A percentile compares a stretch with the other conserved stretches of the same genome.
Conservation (phyloP, 2,797 vertebrate genomes). For the Vireo griseus region DNA sequence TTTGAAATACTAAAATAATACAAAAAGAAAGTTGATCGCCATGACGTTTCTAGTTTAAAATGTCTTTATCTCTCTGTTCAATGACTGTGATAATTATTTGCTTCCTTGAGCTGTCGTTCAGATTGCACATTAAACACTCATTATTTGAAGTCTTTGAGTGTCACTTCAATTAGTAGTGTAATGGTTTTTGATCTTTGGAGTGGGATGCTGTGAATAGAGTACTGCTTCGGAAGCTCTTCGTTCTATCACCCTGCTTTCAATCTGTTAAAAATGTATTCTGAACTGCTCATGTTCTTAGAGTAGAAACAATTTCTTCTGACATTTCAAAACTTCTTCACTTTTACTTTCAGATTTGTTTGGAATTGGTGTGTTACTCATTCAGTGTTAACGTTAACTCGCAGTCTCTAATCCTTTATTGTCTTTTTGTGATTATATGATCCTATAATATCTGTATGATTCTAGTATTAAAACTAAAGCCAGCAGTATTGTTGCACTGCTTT, state of each 20-base stretch:
- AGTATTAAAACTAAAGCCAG: not conserved
- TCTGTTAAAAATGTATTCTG: not conserved
- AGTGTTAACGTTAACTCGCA: accelerated
- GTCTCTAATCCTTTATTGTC: not conserved
- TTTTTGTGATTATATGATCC: not conserved
- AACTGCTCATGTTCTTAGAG: not conserved
- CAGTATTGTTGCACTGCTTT: not conserved
- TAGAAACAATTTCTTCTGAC: not conserved
- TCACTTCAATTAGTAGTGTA: not conserved
- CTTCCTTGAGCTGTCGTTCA: conserved; percentile 5
- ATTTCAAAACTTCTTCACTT: not conserved
- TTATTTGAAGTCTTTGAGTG: not conserved
- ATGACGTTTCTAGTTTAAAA: not conserved
- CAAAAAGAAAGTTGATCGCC: not conserved
- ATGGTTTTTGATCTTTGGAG: not conserved
- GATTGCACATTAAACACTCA: not conserved
- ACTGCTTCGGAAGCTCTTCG: not conserved
- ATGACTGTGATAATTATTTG: not conserved
- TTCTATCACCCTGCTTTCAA: not conserved
- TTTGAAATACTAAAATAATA: not conserved
- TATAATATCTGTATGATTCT: not conserved
- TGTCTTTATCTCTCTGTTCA: not conserved
- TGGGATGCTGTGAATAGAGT: not conserved
- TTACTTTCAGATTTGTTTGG: not conserved
- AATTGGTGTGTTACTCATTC: not conserved